These are phyloP conservation scores for Mastomys natalensis DNA, from an alignment of 2,113 vertebrate genomes.

Conservation along the genomic window DNA sequence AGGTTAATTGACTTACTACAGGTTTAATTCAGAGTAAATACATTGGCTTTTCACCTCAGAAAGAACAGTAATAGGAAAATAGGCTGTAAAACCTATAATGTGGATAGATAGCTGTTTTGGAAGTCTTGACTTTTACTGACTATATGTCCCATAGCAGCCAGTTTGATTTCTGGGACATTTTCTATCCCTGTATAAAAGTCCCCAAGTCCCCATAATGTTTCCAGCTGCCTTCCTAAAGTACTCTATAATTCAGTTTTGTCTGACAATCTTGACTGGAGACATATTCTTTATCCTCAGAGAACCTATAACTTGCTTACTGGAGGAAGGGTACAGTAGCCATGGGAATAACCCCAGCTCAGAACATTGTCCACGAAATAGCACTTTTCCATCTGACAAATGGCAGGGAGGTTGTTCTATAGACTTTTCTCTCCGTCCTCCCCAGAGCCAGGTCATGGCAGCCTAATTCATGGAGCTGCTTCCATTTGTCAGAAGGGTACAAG, in stretches of 20 bases:
- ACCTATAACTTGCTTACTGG: not conserved
- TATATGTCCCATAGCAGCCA: constrained; percentile 6
- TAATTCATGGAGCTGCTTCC: not conserved
- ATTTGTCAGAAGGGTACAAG: not conserved
- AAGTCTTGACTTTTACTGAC: not conserved
- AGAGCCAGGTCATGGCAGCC: not conserved
- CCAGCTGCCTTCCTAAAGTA: constrained; percentile 1
- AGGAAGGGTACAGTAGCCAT: not conserved
- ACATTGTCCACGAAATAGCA: not conserved
- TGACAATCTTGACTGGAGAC: not conserved
- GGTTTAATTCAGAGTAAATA: not conserved
- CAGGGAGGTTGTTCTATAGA: not conserved
- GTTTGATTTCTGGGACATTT: not conserved
- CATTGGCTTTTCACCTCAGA: not conserved
- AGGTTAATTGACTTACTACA: not conserved
- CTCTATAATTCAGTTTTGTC: constrained; percentile 29
- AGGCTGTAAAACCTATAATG: not conserved
- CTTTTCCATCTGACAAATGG: not conserved
- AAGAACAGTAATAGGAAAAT: not conserved
- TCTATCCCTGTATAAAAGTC: not conserved
- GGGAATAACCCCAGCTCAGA: not conserved
- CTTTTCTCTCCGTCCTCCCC: not conserved
- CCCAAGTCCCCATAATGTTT: not conserved
- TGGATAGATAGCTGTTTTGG: not conserved
- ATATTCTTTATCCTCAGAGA: not conserved